These are phyloP conservation scores for Ciconia maguari DNA, from an alignment of 2,113 vertebrate species.

Conservation along the genomic window DNA sequence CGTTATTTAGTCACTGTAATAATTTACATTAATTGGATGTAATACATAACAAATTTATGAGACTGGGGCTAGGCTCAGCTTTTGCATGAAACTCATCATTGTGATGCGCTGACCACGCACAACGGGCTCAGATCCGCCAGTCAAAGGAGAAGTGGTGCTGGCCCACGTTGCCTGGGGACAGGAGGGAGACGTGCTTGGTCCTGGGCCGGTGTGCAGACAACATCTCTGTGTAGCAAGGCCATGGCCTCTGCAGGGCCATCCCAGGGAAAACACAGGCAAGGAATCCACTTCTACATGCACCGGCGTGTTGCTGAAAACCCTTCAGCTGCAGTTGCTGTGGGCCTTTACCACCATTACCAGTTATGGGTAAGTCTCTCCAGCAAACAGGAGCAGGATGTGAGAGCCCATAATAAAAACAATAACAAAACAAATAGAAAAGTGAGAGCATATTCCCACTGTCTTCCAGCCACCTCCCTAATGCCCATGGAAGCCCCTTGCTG, in stretches of 20 bases:
- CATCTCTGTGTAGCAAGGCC: neutral
- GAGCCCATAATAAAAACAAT: neutral
- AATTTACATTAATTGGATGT: slow-evolving; percentile 68
- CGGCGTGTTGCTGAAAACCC: neutral
- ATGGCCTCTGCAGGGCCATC: neutral
- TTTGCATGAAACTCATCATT: slow-evolving; percentile 44
- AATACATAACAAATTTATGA: slow-evolving; percentile 66
- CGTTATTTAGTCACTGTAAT: slow-evolving; percentile 48
- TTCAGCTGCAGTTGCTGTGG: neutral
- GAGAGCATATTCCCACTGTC: rapidly evolving
- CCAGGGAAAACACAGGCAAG: neutral
- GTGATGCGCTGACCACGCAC: slow-evolving; percentile 49
- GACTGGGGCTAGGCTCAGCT: neutral
- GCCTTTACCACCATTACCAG: neutral
- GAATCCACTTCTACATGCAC: neutral
- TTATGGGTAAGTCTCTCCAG: neutral
- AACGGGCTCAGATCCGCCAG: neutral
- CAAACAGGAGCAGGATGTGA: neutral
- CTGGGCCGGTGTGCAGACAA: neutral
- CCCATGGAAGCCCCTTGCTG: neutral
- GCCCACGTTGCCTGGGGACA: neutral
- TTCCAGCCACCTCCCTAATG: neutral
- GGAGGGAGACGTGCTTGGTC: neutral
- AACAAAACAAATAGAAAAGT: neutral
- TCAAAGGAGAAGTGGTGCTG: neutral